Base-by-base conservation (phyloP, 2,797 vertebrate genomes). In the Falco berigora region DNA sequence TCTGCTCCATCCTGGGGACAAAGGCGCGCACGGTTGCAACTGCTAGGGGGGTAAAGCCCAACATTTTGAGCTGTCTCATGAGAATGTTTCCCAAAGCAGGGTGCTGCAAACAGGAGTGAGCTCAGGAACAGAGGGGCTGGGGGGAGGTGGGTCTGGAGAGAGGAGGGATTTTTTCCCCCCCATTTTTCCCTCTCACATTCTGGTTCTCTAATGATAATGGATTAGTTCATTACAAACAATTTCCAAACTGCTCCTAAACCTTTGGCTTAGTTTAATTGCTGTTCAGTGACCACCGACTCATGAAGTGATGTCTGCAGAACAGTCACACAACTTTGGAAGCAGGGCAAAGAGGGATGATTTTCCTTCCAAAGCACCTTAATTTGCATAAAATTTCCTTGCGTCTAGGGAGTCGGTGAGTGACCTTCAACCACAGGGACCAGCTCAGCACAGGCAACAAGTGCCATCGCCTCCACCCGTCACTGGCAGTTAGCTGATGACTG, bases 401-500 rank as follows among this genome's bases (percentile, higher is more conserved):
- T 4, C 38, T 18, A 16, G 9, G 8, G 22, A 28, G 46, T 20
- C 50, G 14, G 46, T 1, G 42, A 30, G 10, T 2, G 47, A 19
- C 62, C 34, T 46, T 6, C 32, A 9, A 0, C 6, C 32, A 4
- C 13, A 4, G 52, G 44, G 59, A 10, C 14, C 64, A 21, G 56
- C 50, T 27, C 32, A 5, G 73, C 62, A 13, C 18, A 11, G 62
- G 36, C 58, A 10, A 36, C 5, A 1, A 12, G 59, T 27, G 71
- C 47, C 63, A 14, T 21, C 2, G 1, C 14, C 1, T 4, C 3
- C 20, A 1, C 1, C 5, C 1, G 2, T 9, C 44, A 11, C 21
- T 0, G 21, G 36, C 2, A 7, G 14, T 4, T 8, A 10, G 32
- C 22, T 2, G 13, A 4, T 1, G 21, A 5, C 2, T 0, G 3